Evolutionary conservation across 2,888 invertebrate species (phyloP).

Genomic region (Habroteleia sp.): DNA sequence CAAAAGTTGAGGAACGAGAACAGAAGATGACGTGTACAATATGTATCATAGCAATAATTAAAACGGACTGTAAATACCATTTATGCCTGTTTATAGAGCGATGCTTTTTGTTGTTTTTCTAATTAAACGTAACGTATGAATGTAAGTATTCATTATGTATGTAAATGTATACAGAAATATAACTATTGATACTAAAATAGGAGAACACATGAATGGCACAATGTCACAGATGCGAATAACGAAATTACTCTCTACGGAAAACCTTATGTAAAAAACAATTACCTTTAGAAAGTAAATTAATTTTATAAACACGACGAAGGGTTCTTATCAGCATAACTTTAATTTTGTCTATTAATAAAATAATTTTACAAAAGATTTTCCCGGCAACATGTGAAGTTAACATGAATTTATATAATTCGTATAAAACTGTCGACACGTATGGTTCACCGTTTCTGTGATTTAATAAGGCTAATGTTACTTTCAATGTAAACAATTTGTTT

Average conservation of each 20-base stretch:
- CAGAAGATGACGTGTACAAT: slow-evolving; percentile 56
- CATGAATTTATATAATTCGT: no score
- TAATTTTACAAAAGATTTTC: no score
- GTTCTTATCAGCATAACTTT: no score
- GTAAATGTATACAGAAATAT: slow-evolving; percentile 58
- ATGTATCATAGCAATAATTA: slow-evolving; percentile 64
- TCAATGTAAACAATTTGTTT: no score
- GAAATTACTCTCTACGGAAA: slow-evolving; percentile 31
- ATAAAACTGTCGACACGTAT: no score
- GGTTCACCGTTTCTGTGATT: no score
- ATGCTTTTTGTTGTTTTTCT: slow-evolving; percentile 63
- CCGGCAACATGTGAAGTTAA: no score
- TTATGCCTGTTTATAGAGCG: slow-evolving; percentile 63
- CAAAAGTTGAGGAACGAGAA: slow-evolving; percentile 34
- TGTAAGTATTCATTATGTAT: slow-evolving; percentile 59
- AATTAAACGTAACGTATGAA: slow-evolving; percentile 58
- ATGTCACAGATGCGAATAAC: slow-evolving; percentile 22
- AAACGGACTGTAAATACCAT: slow-evolving; percentile 59
- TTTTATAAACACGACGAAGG: not conserved
- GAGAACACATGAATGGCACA: slow-evolving; percentile 46
- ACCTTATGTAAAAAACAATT: not conserved
- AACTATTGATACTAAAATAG: slow-evolving; percentile 42
- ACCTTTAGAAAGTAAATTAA: not conserved
- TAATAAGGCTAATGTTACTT: no score
- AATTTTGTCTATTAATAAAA: no score